These are phyloP conservation scores for Lamproptera curius DNA, from an alignment of 2,888 invertebrate species.

Conservation along the genomic window DNA sequence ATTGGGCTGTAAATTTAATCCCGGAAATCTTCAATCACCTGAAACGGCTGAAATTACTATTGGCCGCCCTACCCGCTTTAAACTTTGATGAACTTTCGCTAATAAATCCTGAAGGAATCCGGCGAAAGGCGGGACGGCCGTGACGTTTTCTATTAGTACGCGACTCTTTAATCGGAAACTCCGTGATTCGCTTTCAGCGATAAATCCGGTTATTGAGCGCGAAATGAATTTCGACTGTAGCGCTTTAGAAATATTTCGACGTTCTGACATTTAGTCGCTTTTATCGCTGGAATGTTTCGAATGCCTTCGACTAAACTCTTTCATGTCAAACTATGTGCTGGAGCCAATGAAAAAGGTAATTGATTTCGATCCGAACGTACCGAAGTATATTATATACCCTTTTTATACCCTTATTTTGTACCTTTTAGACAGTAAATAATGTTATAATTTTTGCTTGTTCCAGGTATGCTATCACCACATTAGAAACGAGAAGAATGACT, in stretches of 20 bases:
- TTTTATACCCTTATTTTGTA: no score
- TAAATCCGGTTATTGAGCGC: background rate
- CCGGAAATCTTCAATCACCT: constrained; percentile 1
- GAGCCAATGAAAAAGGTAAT: no score
- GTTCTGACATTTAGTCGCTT: background rate
- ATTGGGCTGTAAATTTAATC: background rate
- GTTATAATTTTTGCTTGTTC: no score
- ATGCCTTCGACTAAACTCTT: background rate
- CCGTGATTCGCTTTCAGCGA: background rate
- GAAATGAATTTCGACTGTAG: background rate
- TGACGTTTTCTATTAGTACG: constrained; percentile 49
- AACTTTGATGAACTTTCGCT: constrained; percentile 39
- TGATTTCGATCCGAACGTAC: no score
- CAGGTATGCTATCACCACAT: no score
- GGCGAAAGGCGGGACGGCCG: constrained; percentile 48
- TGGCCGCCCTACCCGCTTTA: constrained; percentile 38
- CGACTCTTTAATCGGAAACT: constrained; percentile 28
- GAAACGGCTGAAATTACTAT: constrained; percentile 45
- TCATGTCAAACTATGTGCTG: no score
- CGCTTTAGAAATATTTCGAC: background rate
- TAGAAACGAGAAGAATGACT: no score
- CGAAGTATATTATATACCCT: no score
- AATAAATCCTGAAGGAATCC: constrained; percentile 35
- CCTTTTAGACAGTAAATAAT: no score
- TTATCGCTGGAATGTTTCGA: constrained; percentile 18